Conservation (phyloP, 2,888 invertebrate genomes). For the Xylota segnis region DNA sequence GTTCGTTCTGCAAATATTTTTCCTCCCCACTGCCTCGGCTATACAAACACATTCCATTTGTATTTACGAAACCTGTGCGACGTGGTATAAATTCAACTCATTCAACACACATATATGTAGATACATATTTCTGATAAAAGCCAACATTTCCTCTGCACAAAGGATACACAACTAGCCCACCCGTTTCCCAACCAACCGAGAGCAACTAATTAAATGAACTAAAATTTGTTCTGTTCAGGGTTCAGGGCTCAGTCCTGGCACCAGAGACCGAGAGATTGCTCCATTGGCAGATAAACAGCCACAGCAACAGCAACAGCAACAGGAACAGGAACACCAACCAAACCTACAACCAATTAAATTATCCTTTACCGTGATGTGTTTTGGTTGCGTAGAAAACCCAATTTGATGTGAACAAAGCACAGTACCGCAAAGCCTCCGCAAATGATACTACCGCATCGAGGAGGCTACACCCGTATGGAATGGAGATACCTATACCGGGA, state of each 20-base stretch:
- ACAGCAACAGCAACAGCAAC: not conserved
- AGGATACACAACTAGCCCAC: not conserved
- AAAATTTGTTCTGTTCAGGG: conserved; percentile 38
- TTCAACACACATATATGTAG: not conserved
- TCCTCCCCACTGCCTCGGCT: not conserved
- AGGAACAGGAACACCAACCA: not conserved
- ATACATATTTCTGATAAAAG: conserved; percentile 13
- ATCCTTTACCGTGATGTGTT: conserved; percentile 34
- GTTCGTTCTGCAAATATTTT: conserved; percentile 18
- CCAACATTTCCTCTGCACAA: not conserved
- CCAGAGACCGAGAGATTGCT: not conserved
- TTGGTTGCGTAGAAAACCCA: conserved; percentile 20
- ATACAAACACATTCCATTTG: not conserved
- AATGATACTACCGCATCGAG: not conserved
- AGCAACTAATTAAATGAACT: conserved; percentile 56
- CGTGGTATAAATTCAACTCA: not conserved
- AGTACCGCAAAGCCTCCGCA: conserved; percentile 38
- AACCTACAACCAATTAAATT: conserved; percentile 31
- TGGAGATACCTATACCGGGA: not conserved
- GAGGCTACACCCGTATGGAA: too few relatives aligned
- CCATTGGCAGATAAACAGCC: not conserved
- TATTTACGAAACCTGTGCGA: not conserved
- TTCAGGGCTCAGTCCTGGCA: too few relatives aligned
- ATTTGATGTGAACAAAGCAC: conserved; percentile 32
- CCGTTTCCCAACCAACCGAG: not conserved